Evolutionary conservation across 2,888 invertebrate species (phyloP), one percentile per base, ranked within the genome.

Genomic region (Criorhina ranunculi): DNA sequence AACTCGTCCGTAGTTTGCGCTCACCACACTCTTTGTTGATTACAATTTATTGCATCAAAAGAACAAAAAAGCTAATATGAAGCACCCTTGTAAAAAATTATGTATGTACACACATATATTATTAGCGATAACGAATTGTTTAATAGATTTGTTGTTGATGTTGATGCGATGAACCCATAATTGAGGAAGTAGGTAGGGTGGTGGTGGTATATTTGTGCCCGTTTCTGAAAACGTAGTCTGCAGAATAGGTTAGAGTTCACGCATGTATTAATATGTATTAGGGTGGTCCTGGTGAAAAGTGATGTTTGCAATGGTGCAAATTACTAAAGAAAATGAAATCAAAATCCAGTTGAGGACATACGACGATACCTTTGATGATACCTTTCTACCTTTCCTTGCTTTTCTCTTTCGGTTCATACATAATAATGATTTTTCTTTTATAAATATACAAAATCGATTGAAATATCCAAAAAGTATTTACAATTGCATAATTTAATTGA

Each of bases 71-170:
- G 24, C 19, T 49, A 12, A 31, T 37, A 60, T 53, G 15, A 12
- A 31, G 42, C 40, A 55, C 40, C 31, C 53, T 42, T 67, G n/a
- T 59, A 17, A 51, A 72, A 46, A 64, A 55, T 37, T 11, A 55
- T 62, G 19, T 55, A 24, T 24, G 24, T 24, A 4, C n/a, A n/a
- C n/a, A n/a, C n/a, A n/a, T 24, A 24, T 29, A 69, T 60, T 77
- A 62, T 64, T 35, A 35, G 67, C 59, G 51, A 80, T 80, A 75
- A 67, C 42, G 51, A 76, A 51, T 64, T 51, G 31, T 53, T 70
- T 77, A 64, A 66, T 77, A 59, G 59, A 60, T 59, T 70, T 60
- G 49, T 64, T 70, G 40, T 77, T 57, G 76, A 44, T 69, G n/a
- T 24, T 24, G 24, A 24, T 24, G 42, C 42, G 51, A 60, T 66